phyloP scores from a whole-genome alignment of 2,888 invertebrate species.

The Poecilus cupreus region DNA sequence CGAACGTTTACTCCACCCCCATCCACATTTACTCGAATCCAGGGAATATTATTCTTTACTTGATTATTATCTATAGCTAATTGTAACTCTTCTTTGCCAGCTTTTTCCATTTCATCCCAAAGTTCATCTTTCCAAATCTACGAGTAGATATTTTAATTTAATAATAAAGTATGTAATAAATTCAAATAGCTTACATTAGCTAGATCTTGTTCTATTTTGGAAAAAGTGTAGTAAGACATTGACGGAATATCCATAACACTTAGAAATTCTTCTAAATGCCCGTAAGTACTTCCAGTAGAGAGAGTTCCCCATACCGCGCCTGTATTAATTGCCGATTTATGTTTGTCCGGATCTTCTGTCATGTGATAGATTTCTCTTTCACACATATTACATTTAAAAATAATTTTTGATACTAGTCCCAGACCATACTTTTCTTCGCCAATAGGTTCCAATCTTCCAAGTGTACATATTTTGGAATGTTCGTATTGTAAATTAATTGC shows the following conservation, averaged over 20 bases:
- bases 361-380: background rate
- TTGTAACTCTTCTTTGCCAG: too few relatives aligned
- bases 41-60: too few relatives aligned
- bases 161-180: background rate
- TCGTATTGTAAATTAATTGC: too few relatives aligned
- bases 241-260: conserved; percentile 31
- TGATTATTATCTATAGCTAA: too few relatives aligned
- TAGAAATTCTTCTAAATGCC: conserved; percentile 12
- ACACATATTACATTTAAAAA: conserved; percentile 30
- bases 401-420: background rate
- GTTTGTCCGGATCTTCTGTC: conserved; percentile 22
- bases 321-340: conserved; percentile 13
- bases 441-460: background rate
- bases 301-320: conserved; percentile 49
- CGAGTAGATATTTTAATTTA: background rate
- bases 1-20: too few relatives aligned
- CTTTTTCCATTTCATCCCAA: too few relatives aligned
- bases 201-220: conserved; percentile 12
- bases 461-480: too few relatives aligned
- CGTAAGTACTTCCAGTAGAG: conserved; percentile 9
- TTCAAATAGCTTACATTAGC: background rate
- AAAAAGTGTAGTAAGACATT: background rate
- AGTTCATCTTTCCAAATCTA: too few relatives aligned
- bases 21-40: too few relatives aligned
- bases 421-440: background rate